These are phyloP conservation scores for Trissolcus japonicus DNA, from an alignment of 2,888 invertebrate genomes.

Conservation along the genomic window DNA sequence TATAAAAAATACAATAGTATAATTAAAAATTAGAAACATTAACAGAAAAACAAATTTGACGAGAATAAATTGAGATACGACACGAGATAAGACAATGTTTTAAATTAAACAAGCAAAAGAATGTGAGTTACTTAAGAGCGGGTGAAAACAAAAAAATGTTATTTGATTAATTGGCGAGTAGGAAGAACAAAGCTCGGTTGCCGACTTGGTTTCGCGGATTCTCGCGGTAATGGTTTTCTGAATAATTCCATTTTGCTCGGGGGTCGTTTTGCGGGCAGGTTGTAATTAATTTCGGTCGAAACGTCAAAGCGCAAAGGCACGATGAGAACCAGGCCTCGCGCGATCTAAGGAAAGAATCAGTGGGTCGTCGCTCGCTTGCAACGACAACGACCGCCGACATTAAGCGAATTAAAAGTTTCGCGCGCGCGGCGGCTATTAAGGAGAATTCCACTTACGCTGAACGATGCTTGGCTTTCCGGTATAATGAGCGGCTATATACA, in stretches of 20 bases:
- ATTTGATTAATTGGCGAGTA: constrained; percentile 10
- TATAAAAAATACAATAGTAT: too few relatives aligned
- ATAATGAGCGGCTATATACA: constrained; percentile 48
- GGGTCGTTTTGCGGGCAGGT: constrained; percentile 8
- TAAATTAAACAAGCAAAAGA: too few relatives aligned
- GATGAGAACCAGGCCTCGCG: constrained; percentile 17
- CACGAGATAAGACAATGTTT: too few relatives aligned
- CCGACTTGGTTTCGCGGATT: constrained; percentile 8
- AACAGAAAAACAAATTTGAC: too few relatives aligned
- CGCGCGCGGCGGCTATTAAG: constrained; percentile 49
- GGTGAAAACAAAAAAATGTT: too few relatives aligned
- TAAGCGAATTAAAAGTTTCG: constrained; percentile 47
- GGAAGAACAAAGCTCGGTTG: constrained; percentile 16
- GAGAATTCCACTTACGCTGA: constrained; percentile 28
- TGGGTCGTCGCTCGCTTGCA: constrained; percentile 40
- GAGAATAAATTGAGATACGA: too few relatives aligned
- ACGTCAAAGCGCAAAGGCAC: constrained; percentile 5
- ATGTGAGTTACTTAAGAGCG: too few relatives aligned
- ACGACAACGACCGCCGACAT: constrained; percentile 40
- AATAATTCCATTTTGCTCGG: constrained; percentile 12
- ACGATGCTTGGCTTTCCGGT: constrained; percentile 29
- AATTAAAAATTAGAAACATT: too few relatives aligned
- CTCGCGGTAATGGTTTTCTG: constrained; percentile 16
- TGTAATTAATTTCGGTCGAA: constrained; percentile 22
- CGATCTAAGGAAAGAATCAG: constrained; percentile 6